These are phyloP conservation scores for Altica lythri DNA, from an alignment of 2,888 invertebrate genomes.

Conservation along the genomic window DNA sequence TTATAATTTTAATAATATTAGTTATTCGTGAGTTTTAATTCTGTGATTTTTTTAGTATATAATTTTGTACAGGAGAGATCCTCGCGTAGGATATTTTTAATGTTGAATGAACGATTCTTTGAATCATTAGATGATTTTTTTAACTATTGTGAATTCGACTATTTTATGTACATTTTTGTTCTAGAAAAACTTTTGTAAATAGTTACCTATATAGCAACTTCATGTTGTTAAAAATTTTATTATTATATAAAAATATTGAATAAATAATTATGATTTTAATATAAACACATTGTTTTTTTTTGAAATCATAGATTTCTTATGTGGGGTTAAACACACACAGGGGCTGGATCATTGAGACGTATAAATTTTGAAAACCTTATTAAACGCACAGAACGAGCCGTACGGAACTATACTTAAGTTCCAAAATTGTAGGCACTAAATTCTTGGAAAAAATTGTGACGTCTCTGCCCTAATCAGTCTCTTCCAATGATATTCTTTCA, in stretches of 20 bases:
- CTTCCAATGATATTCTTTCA: too few relatives aligned
- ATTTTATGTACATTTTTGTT: constrained; percentile 51
- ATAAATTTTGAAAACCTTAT: too few relatives aligned
- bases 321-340: too few relatives aligned
- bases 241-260: constrained; percentile 49
- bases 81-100: constrained; percentile 36
- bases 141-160: constrained; percentile 39
- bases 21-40: constrained; percentile 55
- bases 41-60: constrained; percentile 56
- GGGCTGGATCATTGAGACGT: too few relatives aligned
- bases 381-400: too few relatives aligned
- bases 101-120: constrained; percentile 38
- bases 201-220: constrained; percentile 54
- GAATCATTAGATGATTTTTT: constrained; percentile 35
- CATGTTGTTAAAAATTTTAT: constrained; percentile 53
- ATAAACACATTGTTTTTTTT: too few relatives aligned
- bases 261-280: constrained; percentile 42
- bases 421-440: too few relatives aligned
- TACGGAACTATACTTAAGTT: too few relatives aligned
- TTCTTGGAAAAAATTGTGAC: too few relatives aligned
- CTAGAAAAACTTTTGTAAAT: constrained; percentile 53
- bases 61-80: constrained; percentile 47
- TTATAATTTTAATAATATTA: constrained; percentile 37
- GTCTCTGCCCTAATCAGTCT: too few relatives aligned
- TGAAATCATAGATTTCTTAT: too few relatives aligned